phyloP scores from a whole-genome alignment of 1,140 invertebrate genomes.

The Maconellicoccus hirsutus region DNA sequence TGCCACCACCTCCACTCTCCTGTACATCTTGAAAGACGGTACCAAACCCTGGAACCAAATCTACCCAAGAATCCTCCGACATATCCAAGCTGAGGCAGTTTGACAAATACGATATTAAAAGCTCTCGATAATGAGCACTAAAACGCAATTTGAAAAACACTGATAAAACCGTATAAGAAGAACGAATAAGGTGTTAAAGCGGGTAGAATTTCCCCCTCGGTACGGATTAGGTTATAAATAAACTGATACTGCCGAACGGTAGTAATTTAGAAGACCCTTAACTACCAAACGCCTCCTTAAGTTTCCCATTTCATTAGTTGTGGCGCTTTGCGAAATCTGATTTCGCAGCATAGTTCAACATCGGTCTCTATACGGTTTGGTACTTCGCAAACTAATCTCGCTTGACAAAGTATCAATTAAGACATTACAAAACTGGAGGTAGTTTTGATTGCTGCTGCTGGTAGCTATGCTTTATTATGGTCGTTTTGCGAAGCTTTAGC shows the following conservation, averaged over 20 bases:
- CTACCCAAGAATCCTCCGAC: too few relatives aligned
- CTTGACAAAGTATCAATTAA: constrained; percentile 5
- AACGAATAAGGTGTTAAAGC: background rate
- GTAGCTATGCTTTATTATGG: too few relatives aligned
- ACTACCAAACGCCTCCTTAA: background rate
- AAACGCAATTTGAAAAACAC: constrained; percentile 9
- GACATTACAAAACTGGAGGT: background rate
- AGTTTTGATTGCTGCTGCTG: too few relatives aligned
- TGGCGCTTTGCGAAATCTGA: background rate
- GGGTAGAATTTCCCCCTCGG: background rate
- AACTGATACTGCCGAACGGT: constrained; percentile 2
- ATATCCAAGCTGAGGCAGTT: too few relatives aligned
- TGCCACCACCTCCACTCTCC: too few relatives aligned
- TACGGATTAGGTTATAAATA: background rate
- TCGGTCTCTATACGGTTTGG: background rate
- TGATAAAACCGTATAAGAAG: background rate
- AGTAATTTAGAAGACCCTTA: constrained; percentile 4
- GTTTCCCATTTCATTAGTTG: background rate
- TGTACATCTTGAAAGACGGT: too few relatives aligned
- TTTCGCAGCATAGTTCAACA: background rate
- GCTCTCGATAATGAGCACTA: background rate
- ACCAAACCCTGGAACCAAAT: too few relatives aligned
- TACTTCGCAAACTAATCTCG: background rate
- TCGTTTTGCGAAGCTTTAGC: too few relatives aligned
- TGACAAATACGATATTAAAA: background rate